Percentiles rank a stretch among this genome's conserved stretches.
Conservation (phyloP, 2,797 vertebrate species). For the Hoplostethus atlanticus region DNA sequence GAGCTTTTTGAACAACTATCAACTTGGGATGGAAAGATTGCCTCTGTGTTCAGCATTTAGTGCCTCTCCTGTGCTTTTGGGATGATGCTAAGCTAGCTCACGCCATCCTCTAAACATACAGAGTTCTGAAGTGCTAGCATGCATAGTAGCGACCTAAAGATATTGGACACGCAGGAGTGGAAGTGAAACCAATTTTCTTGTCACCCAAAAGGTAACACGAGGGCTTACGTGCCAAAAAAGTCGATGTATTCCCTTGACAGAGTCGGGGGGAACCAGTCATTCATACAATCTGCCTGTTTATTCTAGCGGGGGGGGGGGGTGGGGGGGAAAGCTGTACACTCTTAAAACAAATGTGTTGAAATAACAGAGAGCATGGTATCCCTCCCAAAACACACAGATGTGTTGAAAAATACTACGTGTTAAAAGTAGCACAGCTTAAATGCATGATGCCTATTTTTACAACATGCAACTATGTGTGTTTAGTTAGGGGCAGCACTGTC, state of each 20-base stretch:
- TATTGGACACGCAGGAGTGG: slow-evolving; percentile 6
- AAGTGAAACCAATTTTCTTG: slow-evolving; percentile 15
- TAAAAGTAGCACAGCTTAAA: slow-evolving; percentile 78
- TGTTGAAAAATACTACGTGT: slow-evolving; percentile 70
- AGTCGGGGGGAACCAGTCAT: not conserved
- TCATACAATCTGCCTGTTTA: not conserved
- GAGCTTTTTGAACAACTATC: not conserved
- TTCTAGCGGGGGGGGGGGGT: not conserved
- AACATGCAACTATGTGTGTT: slow-evolving; percentile 71
- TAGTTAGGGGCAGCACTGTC: slow-evolving; percentile 54
- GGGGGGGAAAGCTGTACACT: not conserved
- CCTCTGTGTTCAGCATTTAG: slow-evolving; percentile 2
- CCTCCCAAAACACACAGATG: slow-evolving; percentile 55
- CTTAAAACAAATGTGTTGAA: slow-evolving; percentile 4
- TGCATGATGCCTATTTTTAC: slow-evolving; percentile 53
- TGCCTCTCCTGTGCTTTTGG: not conserved
- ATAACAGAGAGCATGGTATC: slow-evolving; percentile 29
- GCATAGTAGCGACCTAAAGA: not conserved
- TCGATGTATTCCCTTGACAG: not conserved
- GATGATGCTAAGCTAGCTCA: slow-evolving; percentile 14
- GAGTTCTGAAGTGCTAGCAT: slow-evolving; percentile 8
- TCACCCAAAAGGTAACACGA: not conserved
- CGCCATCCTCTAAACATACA: not conserved
- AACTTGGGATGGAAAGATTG: not conserved
- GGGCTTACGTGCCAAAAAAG: slow-evolving; percentile 1